Evolutionary conservation across 2,113 vertebrate genomes (phyloP), one percentile per base, ranked within the genome.

Genomic region (Formicarius rufipectus): DNA sequence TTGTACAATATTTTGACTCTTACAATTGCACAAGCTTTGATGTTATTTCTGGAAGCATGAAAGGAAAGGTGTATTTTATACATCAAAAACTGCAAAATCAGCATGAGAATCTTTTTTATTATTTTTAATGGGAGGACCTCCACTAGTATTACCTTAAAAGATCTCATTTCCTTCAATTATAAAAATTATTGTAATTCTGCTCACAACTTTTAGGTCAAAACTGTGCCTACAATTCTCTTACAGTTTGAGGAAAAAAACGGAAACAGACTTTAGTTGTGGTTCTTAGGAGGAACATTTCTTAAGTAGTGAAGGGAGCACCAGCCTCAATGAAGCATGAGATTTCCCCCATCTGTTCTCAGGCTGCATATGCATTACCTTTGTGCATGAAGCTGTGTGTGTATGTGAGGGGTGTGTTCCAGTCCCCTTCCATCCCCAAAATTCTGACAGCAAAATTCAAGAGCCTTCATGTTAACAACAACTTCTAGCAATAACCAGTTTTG

Each of bases 21-120:
- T 59, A 59, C 6, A 79, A 64, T 37, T 87, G 25, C 42, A 42
- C 24, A 53, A 47, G 60, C 2, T 68, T 63, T 80, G 14, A 24
- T 44, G 3, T 40, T 58, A 18, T 87, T 75, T 78, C 35, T 37
- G 64, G 87, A 91, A 71, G 3, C 52, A 33, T 31, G 17, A 72
- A 90, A 93, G 50, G 6, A 81, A 30, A 68, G 13, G 9, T 80
- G 7, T 42, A 45, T 14, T 69, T 4, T 40, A 44, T 27, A 53
- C 31, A 73, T 40, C 5, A 68, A 62, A 60, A 92, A 56, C 23
- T 64, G 7, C 30, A 59, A 84, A 80, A 89, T 80, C 18, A 73
- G 19, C 8, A 45, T 0, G 0, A 68, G 5, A 74, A 14, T 35
- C 3, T 1, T n/a, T 73, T 33, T 22, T 40, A 25, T 24, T n/a